Base-by-base conservation (phyloP, 92 coral and sea anemone species). In the Epizoanthus illoricatus region DNA sequence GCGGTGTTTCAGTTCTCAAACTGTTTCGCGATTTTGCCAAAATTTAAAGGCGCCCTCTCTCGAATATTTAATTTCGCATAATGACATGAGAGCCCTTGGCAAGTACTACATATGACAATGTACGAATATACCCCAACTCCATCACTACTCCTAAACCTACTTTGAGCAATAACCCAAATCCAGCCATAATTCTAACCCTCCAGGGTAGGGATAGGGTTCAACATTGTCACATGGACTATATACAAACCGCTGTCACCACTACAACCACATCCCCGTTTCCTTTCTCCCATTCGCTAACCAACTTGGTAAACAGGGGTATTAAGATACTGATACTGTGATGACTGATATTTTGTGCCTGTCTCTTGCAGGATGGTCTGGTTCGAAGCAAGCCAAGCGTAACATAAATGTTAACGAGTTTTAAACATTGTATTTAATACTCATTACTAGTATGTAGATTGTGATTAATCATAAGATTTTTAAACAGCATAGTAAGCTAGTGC, bases 131-230 rank as follows among this genome's bases (percentile, higher is more conserved):
- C 33, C 33, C 33, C 33, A 28, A 28, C 33, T 28, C 33, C 33
- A 28, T 28, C 33, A 28, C 33, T 28, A 28, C 33, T 1, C 33
- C 33, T 28, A 28, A 0, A 28, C 33, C 33, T 28, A 28, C 1
- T 0, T 1, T 28, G 33, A 28, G 33, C 33, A 28, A 28, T 28
- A 28, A 28, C 33, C 33, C 33, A 28, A 28, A 28, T 28, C 33
- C 33, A 28, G 33, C 33, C 33, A 65, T 65, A 33, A 65, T 65
- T 65, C 71, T 65, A 66, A 66, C 71, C 71, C 71, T 66, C 71
- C 71, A 66, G 71, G 71, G 71, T 66, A 24, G 71, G 71, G 71
- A 66, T 66, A 66, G 71, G 71, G 71, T 66, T 28, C 71, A 39
- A 39, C 20, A 66, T 66, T 66, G 71, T 28, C 52, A 45, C 47